Evolutionary conservation across 2,888 invertebrate species (phyloP).

Genomic region (Maniola hyperantus): DNA sequence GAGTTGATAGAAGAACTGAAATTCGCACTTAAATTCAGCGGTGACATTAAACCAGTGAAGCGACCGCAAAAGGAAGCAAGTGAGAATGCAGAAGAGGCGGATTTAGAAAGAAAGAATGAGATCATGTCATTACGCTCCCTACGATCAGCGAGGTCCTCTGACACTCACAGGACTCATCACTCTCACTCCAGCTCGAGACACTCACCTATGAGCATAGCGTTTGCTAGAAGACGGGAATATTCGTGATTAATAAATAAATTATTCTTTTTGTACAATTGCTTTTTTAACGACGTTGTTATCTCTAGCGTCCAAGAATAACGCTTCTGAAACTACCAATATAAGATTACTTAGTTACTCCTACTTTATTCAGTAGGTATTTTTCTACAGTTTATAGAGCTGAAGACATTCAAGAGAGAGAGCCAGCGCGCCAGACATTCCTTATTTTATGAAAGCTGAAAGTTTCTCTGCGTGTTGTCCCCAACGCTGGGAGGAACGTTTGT

Average conservation of each 20-base stretch:
- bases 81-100: slow-evolving; percentile 61
- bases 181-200: slow-evolving; percentile 68
- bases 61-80: slow-evolving; percentile 55
- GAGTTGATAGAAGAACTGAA: slow-evolving; percentile 84
- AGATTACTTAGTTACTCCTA: background rate
- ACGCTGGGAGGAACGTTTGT: too few species aligned
- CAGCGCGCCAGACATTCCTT: too few species aligned
- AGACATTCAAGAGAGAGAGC: too few species aligned
- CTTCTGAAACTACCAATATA: background rate
- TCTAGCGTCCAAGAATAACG: background rate
- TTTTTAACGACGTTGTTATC: too few species aligned
- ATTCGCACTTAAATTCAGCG: slow-evolving; percentile 85
- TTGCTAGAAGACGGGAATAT: slow-evolving; percentile 65
- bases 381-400: background rate
- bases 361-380: background rate
- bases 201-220: slow-evolving; percentile 67
- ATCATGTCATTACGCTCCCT: slow-evolving; percentile 62
- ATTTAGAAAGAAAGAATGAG: slow-evolving; percentile 65
- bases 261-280: too few species aligned
- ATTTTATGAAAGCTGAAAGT: too few species aligned
- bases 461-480: too few species aligned
- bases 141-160: slow-evolving; percentile 58
- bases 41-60: slow-evolving; percentile 84
- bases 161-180: slow-evolving; percentile 61
- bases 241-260: slow-evolving; percentile 40